phyloP scores from a whole-genome alignment of 2,888 invertebrate species.

The Nomada ruficornis region DNA sequence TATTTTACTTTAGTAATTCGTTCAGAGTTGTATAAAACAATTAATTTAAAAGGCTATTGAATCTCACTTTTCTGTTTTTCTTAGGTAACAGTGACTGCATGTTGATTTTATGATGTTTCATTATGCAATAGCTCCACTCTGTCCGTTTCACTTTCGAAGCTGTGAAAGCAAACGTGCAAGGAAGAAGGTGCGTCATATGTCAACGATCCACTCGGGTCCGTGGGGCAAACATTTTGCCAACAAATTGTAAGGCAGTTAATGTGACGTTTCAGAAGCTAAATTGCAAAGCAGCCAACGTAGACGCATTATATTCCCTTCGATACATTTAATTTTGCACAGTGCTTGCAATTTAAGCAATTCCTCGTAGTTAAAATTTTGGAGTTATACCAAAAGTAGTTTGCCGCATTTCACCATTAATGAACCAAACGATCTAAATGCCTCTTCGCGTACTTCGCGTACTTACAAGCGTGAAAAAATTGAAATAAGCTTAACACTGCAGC shows the following conservation, averaged over 20 bases:
- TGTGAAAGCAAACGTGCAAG: conserved; percentile 17
- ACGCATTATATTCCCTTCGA: conserved; percentile 5
- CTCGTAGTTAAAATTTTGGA: too few species aligned
- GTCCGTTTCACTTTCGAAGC: conserved; percentile 14
- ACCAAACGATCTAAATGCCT: too few species aligned
- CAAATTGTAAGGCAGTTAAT: conserved; percentile 22
- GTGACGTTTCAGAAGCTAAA: conserved; percentile 31
- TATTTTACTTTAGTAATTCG: neutral
- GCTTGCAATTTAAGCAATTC: too few species aligned
- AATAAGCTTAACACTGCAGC: neutral
- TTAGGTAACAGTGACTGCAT: neutral
- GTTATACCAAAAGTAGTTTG: too few species aligned
- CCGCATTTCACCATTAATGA: too few species aligned
- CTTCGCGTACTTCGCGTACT: too few species aligned
- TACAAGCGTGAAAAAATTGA: neutral
- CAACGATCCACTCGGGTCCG: conserved; percentile 42
- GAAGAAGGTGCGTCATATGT: conserved; percentile 28
- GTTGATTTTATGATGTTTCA: neutral
- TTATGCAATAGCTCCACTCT: neutral
- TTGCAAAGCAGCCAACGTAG: neutral
- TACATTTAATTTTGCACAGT: neutral
- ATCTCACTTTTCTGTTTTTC: neutral
- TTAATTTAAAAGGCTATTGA: neutral
- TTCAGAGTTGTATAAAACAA: too few species aligned
- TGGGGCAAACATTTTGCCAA: conserved; percentile 20